phyloP scores from a whole-genome alignment of 1,140 invertebrate species.

The Trichomalopsis sarcophagae region DNA sequence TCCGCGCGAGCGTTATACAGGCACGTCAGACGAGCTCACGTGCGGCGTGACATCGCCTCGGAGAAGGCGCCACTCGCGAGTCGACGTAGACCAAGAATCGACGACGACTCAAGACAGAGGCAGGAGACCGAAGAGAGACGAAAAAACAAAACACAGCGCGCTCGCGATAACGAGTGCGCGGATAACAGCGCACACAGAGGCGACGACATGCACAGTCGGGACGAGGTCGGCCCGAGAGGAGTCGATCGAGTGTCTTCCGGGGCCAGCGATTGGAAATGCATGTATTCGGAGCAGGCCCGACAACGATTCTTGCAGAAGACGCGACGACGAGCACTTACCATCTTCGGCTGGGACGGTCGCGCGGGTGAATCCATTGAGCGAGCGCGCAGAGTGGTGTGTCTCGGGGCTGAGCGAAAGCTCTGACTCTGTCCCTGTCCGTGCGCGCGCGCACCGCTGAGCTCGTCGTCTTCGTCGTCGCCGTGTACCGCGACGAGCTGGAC shows the following conservation, averaged over 20 bases:
- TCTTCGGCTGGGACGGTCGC: constrained; percentile 65
- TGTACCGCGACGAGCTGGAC: not conserved
- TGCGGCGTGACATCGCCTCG: not conserved
- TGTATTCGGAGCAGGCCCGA: no score
- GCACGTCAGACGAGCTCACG: not conserved
- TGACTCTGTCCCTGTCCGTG: constrained; percentile 58
- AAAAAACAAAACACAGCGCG: constrained; percentile 38
- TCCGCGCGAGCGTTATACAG: not conserved
- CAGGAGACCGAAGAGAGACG: not conserved
- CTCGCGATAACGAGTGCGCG: no score
- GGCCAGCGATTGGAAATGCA: no score
- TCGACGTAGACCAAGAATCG: not conserved
- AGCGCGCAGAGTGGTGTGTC: constrained; percentile 31
- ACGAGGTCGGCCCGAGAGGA: constrained; percentile 1
- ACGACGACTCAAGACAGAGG: not conserved
- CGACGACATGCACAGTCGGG: not conserved
- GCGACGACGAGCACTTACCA: constrained; percentile 60
- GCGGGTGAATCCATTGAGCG: constrained; percentile 59
- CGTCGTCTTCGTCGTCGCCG: not conserved
- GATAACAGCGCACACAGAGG: not conserved
- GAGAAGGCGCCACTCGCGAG: not conserved
- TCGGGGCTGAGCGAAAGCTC: constrained; percentile 37
- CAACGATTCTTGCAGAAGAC: no score
- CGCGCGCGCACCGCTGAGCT: not conserved
- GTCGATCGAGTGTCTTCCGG: not conserved